phyloP scores from a whole-genome alignment of 2,797 vertebrate genomes.

The Psittacula echo region DNA sequence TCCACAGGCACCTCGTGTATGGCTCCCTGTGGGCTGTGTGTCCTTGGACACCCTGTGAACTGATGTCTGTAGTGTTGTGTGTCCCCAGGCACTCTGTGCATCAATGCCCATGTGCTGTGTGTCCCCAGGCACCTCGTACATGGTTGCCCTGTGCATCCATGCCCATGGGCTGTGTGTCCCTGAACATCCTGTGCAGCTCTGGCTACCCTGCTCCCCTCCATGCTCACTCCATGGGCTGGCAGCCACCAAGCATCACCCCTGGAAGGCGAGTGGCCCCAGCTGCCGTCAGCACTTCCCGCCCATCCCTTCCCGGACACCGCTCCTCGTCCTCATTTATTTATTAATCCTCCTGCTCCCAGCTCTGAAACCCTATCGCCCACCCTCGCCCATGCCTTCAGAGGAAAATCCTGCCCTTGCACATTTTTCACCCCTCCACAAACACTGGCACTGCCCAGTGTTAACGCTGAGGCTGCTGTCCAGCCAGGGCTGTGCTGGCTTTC shows the following conservation, averaged over 20 bases:
- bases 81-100: no score
- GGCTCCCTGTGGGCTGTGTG: background rate
- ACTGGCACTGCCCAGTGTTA: background rate
- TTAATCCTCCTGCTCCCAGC: background rate
- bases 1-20: background rate
- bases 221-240: background rate
- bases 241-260: background rate
- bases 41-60: background rate
- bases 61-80: background rate
- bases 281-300: background rate
- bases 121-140: no score
- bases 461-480: background rate
- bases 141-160: background rate
- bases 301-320: background rate
- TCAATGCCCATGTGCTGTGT: background rate
- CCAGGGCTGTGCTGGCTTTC: background rate
- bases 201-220: fast-evolving
- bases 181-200: background rate
- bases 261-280: background rate
- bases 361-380: background rate
- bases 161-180: no score
- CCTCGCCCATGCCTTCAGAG: background rate
- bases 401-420: background rate
- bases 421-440: background rate
- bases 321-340: background rate